These are phyloP conservation scores for Tiaroga cobitis DNA, from an alignment of 2,797 vertebrate genomes.

Conservation along the genomic window DNA sequence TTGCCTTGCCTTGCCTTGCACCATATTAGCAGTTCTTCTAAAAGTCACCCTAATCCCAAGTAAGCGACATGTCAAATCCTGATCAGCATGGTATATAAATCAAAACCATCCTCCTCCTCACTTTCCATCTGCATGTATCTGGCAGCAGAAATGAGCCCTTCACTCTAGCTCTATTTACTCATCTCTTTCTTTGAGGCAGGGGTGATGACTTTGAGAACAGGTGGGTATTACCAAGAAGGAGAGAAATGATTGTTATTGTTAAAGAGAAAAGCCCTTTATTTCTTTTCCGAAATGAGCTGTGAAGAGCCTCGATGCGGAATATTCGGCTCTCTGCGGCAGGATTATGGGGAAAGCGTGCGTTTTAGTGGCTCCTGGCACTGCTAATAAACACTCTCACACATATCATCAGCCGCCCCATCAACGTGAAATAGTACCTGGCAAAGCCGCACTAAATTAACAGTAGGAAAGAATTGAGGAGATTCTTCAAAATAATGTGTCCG, in stretches of 20 bases:
- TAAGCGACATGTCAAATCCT: slow-evolving; percentile 20
- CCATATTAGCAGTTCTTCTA: slow-evolving; percentile 25
- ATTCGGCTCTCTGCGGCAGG: slow-evolving; percentile 14
- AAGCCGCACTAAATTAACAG: slow-evolving; percentile 61
- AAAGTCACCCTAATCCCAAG: slow-evolving; percentile 39
- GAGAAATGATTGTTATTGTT: slow-evolving; percentile 55
- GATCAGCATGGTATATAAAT: slow-evolving; percentile 31
- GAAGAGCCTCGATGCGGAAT: slow-evolving; percentile 12
- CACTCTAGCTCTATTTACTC: slow-evolving; percentile 17
- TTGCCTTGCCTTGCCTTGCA: no score
- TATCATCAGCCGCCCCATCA: slow-evolving; percentile 59
- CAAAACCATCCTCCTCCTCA: slow-evolving; percentile 18
- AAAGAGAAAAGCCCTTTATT: slow-evolving; percentile 55
- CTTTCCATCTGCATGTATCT: slow-evolving; percentile 37
- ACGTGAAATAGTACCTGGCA: slow-evolving; percentile 58
- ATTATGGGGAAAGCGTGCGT: slow-evolving; percentile 47
- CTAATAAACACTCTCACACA: slow-evolving; percentile 58
- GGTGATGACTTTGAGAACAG: slow-evolving; percentile 58
- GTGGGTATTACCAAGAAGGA: slow-evolving; percentile 42
- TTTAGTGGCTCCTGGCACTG: slow-evolving; percentile 55
- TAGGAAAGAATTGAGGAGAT: slow-evolving; percentile 63
- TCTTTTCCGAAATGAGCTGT: slow-evolving; percentile 45
- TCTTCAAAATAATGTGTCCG: slow-evolving; percentile 66
- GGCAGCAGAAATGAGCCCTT: slow-evolving; percentile 14
- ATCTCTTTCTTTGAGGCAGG: slow-evolving; percentile 20